These are phyloP conservation scores for Pelobates cultripes DNA, from an alignment of 2,797 vertebrate genomes.

Conservation along the genomic window DNA sequence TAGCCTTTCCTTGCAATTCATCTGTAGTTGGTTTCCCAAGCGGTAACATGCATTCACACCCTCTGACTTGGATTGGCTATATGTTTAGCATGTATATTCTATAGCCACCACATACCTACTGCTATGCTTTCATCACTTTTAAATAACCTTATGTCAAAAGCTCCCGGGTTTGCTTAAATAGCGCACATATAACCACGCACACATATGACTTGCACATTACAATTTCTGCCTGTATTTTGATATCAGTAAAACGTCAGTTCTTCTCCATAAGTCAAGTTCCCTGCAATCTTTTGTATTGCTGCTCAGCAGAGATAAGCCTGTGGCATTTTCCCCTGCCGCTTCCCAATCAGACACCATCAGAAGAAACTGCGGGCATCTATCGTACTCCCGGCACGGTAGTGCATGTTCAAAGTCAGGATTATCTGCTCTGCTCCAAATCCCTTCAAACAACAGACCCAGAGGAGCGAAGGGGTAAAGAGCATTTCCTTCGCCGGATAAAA, in stretches of 20 bases:
- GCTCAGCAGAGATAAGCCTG: conserved; percentile 88
- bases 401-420: conserved; percentile 97
- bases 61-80: too few species aligned
- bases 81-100: too few species aligned
- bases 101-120: too few species aligned
- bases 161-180: neutral
- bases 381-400: conserved; percentile 78
- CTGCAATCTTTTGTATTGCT: conserved; percentile 70
- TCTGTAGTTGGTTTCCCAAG: too few species aligned
- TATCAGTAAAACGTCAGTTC: conserved; percentile 5
- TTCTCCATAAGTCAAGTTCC: conserved; percentile 32
- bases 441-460: conserved; percentile 87
- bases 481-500: conserved; percentile 78
- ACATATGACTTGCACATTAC: neutral
- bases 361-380: conserved; percentile 86
- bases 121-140: neutral
- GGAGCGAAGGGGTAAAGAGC: conserved; percentile 69
- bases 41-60: too few species aligned
- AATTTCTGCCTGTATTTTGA: conserved; percentile 45
- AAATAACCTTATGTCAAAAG: neutral
- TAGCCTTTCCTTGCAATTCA: too few species aligned
- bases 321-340: conserved; percentile 82
- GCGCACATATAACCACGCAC: neutral
- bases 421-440: conserved; percentile 90
- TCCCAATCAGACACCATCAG: conserved; percentile 88